phyloP scores from a whole-genome alignment of 1,140 invertebrate species.

The Gryllus bimaculatus region DNA sequence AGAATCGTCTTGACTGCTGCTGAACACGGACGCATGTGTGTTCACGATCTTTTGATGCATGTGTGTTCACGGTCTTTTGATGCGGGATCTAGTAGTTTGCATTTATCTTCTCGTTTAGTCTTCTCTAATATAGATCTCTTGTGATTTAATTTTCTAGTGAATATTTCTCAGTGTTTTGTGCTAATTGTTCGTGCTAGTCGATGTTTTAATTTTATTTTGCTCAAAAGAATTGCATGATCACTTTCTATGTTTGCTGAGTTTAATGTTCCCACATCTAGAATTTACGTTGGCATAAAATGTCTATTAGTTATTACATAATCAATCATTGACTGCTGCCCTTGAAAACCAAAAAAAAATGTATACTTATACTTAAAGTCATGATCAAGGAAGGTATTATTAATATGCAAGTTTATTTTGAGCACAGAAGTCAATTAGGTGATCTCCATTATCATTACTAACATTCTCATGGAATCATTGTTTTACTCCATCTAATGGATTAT shows the following conservation, averaged over 20 bases:
- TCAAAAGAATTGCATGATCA: neutral
- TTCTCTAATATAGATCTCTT: neutral
- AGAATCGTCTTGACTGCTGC: too few species aligned
- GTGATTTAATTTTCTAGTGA: neutral
- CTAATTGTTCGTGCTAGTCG: neutral
- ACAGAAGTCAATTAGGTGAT: too few species aligned
- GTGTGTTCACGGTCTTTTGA: too few species aligned
- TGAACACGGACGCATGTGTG: too few species aligned
- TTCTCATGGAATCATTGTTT: too few species aligned
- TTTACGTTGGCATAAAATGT: neutral
- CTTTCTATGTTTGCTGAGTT: neutral
- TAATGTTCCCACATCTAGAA: neutral
- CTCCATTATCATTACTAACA: too few species aligned
- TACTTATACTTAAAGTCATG: neutral
- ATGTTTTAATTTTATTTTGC: neutral
- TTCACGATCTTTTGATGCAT: too few species aligned
- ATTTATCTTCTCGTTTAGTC: too few species aligned
- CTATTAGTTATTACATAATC: conserved; percentile 5
- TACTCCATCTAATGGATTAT: too few species aligned
- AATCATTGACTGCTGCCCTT: neutral
- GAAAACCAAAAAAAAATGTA: neutral
- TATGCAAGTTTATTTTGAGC: too few species aligned
- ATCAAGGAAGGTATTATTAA: too few species aligned
- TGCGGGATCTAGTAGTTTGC: too few species aligned
- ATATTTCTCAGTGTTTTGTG: neutral